These are phyloP conservation scores for Lingula anatina DNA, from an alignment of 2,888 invertebrate genomes.

Conservation along the genomic window DNA sequence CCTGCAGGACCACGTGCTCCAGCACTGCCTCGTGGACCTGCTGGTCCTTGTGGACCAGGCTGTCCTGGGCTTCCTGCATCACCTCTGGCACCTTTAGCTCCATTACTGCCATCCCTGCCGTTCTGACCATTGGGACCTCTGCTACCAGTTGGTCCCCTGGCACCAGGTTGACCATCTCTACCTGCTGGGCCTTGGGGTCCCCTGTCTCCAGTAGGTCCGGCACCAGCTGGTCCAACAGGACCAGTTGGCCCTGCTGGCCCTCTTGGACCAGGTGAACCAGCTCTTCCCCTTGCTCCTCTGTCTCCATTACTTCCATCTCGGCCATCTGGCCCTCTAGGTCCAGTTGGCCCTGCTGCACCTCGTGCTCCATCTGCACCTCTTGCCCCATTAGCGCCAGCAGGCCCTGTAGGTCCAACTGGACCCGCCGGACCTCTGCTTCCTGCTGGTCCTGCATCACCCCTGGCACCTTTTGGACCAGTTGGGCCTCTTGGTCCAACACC, in stretches of 20 bases:
- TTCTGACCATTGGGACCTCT: constrained; percentile 22
- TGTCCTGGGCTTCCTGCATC: too few species aligned
- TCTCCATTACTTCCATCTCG: constrained; percentile 65
- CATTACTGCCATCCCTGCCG: constrained; percentile 33
- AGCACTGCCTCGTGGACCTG: constrained; percentile 21
- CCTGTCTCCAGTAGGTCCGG: too few species aligned
- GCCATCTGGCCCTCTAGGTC: too few species aligned
- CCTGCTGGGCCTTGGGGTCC: too few species aligned
- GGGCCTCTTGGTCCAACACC: not conserved
- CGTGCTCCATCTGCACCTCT: too few species aligned
- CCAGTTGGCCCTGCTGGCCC: too few species aligned
- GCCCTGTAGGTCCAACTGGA: too few species aligned
- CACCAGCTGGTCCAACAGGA: too few species aligned
- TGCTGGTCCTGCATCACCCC: constrained; percentile 64
- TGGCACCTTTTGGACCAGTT: constrained; percentile 59
- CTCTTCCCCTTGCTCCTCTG: constrained; percentile 73
- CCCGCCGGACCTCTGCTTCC: constrained; percentile 13
- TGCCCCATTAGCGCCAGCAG: too few species aligned
- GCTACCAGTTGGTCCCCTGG: constrained; percentile 21
- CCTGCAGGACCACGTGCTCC: constrained; percentile 19
- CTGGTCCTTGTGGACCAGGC: constrained; percentile 6
- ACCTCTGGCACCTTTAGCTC: constrained; percentile 6
- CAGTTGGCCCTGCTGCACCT: too few species aligned
- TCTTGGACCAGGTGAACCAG: too few species aligned
- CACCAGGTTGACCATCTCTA: too few species aligned